Evolutionary conservation across 2,888 invertebrate genomes (phyloP).

Genomic region (Octonoba sinensis): DNA sequence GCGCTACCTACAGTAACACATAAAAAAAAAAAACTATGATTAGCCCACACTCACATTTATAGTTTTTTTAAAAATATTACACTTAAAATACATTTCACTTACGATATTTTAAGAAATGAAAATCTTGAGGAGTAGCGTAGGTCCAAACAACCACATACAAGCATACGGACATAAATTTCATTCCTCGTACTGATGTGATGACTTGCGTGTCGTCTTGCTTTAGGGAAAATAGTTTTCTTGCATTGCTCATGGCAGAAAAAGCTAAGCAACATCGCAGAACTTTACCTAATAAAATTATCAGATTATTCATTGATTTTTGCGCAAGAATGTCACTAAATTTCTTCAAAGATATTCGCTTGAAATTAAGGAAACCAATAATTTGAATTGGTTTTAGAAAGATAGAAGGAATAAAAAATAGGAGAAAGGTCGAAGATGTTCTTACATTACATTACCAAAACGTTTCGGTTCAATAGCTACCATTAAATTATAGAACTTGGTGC

Average conservation of each 20-base stretch:
- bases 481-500: no score
- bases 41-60: background rate
- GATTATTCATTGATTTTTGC: no score
- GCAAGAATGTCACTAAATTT: no score
- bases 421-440: no score
- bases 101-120: constrained; percentile 52
- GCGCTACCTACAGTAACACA: constrained; percentile 34
- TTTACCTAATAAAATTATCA: constrained; percentile 4
- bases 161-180: constrained; percentile 40
- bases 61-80: background rate
- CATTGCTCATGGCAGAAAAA: constrained; percentile 30
- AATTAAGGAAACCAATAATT: no score
- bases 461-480: no score
- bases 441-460: no score
- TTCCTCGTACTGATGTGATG: constrained; percentile 31
- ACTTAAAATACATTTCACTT: constrained; percentile 5
- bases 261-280: background rate
- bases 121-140: constrained; percentile 48
- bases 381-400: no score
- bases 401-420: no score
- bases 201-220: background rate
- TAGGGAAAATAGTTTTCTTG: constrained; percentile 16
- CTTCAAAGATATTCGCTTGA: no score
- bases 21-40: background rate
- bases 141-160: constrained; percentile 53